Conservation (phyloP, 2,888 invertebrate species). For the Taphrorychus bicolor region DNA sequence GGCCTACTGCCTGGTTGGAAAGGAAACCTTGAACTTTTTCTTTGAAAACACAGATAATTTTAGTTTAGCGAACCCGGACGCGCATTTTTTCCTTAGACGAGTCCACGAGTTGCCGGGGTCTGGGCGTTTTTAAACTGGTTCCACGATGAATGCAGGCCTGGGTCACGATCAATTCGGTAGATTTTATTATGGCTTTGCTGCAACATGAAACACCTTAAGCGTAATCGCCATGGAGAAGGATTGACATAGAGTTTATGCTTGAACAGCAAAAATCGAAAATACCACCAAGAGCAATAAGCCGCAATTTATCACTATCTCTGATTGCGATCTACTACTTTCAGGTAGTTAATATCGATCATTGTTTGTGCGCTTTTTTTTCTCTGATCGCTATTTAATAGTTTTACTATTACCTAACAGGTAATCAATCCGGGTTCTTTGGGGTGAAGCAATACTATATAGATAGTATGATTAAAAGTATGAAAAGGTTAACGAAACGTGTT, state of each 20-base stretch:
- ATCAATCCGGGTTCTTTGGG: neutral
- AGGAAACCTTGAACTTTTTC: neutral
- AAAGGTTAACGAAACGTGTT: too few species aligned
- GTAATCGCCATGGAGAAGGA: too few species aligned
- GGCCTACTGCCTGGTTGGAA: neutral
- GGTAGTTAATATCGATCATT: neutral
- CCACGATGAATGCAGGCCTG: neutral
- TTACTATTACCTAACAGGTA: neutral
- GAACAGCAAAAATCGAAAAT: too few species aligned
- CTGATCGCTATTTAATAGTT: neutral
- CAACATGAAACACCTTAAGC: neutral
- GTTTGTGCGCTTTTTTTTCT: neutral
- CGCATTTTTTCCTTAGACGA: neutral
- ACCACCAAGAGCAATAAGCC: too few species aligned
- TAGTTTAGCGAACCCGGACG: slow-evolving; percentile 5
- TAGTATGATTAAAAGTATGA: neutral
- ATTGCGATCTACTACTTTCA: neutral
- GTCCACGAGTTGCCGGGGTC: neutral
- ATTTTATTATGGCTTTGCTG: neutral
- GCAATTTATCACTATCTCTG: neutral
- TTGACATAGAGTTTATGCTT: too few species aligned
- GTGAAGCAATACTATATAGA: neutral
- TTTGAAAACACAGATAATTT: neutral
- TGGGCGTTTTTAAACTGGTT: slow-evolving; percentile 6
- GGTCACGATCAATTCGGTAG: neutral